These are phyloP conservation scores for Lypha dubia DNA, from an alignment of 2,888 invertebrate genomes.

Conservation along the genomic window DNA sequence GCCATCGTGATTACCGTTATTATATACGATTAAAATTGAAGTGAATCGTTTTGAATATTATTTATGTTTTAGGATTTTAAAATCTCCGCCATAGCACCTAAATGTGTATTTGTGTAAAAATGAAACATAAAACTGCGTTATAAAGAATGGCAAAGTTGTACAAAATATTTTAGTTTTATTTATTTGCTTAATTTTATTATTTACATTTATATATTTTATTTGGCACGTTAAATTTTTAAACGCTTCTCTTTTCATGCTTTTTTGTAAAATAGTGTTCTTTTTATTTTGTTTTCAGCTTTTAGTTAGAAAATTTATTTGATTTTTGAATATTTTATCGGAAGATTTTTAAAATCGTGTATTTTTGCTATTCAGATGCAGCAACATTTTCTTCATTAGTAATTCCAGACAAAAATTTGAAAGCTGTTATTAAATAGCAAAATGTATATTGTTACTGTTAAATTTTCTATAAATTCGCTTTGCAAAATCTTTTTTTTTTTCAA, in stretches of 20 bases:
- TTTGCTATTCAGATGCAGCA: too few relatives aligned
- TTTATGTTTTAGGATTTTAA: slow-evolving; percentile 45
- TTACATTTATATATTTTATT: neutral
- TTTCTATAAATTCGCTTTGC: too few relatives aligned
- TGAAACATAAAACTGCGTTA: slow-evolving; percentile 11
- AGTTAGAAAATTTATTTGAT: too few relatives aligned
- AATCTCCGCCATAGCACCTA: neutral
- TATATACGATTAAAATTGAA: too few relatives aligned
- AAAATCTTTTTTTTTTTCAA: too few relatives aligned
- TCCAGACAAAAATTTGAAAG: too few relatives aligned
- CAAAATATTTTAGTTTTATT: slow-evolving; percentile 26
- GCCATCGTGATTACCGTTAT: too few relatives aligned
- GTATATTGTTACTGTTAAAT: too few relatives aligned
- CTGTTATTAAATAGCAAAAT: too few relatives aligned
- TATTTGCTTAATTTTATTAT: neutral
- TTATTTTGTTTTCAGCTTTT: neutral
- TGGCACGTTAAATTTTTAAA: neutral
- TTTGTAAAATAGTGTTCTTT: neutral
- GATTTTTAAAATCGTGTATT: too few relatives aligned
- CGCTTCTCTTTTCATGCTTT: neutral
- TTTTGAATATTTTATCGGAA: too few relatives aligned
- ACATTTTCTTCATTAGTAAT: too few relatives aligned
- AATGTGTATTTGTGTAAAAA: slow-evolving; percentile 14
- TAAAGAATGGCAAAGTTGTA: slow-evolving; percentile 51
- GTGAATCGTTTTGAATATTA: neutral